phyloP scores from a whole-genome alignment of 2,888 invertebrate species.

The Micropterix aruncella region DNA sequence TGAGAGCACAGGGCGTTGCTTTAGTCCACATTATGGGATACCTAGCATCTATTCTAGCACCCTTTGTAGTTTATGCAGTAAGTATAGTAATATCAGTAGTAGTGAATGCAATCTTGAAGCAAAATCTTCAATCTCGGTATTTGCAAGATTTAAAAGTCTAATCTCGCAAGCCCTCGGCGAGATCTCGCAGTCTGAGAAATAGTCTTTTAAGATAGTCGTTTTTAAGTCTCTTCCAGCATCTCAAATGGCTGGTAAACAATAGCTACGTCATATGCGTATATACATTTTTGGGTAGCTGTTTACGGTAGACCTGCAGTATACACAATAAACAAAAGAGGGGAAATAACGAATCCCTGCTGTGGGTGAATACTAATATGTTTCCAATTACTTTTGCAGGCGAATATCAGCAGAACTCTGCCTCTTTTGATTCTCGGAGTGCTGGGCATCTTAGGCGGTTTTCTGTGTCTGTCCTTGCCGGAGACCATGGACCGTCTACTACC shows the following conservation, averaged over 20 bases:
- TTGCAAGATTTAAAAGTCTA: too few species aligned
- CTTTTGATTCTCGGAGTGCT: conserved; percentile 64
- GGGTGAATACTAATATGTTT: too few species aligned
- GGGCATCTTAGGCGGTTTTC: conserved; percentile 58
- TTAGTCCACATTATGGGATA: conserved; percentile 82
- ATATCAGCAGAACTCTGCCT: conserved; percentile 56
- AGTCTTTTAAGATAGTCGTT: conserved; percentile 1
- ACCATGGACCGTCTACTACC: conserved; percentile 77
- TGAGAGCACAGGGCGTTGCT: conserved; percentile 76
- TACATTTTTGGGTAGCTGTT: conserved; percentile 3
- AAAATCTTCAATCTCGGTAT: too few species aligned
- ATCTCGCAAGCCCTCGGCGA: background rate
- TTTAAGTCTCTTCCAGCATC: too few species aligned
- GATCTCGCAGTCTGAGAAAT: background rate
- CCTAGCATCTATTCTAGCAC: conserved; percentile 68
- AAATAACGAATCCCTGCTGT: too few species aligned
- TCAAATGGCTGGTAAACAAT: too few species aligned
- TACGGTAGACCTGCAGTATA: conserved; percentile 1
- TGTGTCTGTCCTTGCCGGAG: conserved; percentile 73
- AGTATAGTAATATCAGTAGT: conserved; percentile 16
- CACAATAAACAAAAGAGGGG: conserved; percentile 3
- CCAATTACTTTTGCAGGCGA: conserved; percentile 41
- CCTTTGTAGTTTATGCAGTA: conserved; percentile 73
- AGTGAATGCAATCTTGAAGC: too few species aligned
- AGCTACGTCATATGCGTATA: conserved; percentile 5